A percentile compares a stretch with the other conserved stretches of the same genome.
Conservation (phyloP, 2,797 vertebrate genomes). For the Neomorphus geoffroyi region DNA sequence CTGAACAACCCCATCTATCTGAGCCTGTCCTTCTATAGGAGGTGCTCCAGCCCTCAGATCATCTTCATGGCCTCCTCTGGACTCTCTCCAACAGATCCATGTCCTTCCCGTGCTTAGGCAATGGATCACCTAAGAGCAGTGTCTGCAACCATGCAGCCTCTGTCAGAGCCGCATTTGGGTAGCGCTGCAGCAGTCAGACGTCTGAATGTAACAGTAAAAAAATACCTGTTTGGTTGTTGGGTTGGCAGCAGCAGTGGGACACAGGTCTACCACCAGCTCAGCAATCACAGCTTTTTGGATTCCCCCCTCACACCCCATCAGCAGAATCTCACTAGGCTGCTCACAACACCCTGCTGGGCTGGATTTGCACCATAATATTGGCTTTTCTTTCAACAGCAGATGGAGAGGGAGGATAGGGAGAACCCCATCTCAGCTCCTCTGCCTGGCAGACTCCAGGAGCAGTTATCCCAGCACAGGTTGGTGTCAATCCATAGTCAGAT, state of each 20-base stretch:
- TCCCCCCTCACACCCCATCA: not conserved
- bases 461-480: not conserved
- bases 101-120: not conserved
- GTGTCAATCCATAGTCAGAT: no score
- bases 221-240: not conserved
- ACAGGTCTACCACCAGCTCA: not conserved
- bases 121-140: fast-evolving
- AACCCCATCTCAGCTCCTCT: not conserved
- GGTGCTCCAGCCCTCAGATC: no score
- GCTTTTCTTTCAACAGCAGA: not conserved
- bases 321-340: not conserved
- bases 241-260: not conserved
- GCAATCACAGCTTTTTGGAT: not conserved
- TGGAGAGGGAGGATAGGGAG: not conserved
- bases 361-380: not conserved
- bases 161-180: fast-evolving
- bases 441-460: not conserved
- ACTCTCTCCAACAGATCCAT: no score
- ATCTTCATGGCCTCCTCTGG: no score
- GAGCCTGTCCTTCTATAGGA: no score
- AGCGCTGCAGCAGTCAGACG: not conserved
- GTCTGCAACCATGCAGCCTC: fast-evolving
- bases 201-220: not conserved
- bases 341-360: not conserved
- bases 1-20: no score